Evolutionary conservation across 2,888 invertebrate genomes (phyloP).

Genomic region (Sipha maydis): DNA sequence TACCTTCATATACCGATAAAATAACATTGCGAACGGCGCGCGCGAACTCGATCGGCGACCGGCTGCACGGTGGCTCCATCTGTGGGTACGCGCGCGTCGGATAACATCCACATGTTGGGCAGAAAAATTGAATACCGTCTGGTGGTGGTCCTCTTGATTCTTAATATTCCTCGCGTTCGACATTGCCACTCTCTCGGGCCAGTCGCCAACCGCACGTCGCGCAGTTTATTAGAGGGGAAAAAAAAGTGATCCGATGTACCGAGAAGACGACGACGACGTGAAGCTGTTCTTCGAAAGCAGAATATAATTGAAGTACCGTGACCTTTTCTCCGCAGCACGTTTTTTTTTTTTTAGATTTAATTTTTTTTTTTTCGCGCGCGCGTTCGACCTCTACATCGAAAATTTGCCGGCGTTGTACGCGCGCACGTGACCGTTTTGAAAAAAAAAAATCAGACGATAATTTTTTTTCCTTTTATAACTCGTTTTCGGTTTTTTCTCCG

Average conservation of each 20-base stretch:
- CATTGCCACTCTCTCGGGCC: conserved; percentile 55
- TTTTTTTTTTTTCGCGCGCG: not conserved
- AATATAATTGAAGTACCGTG: not conserved
- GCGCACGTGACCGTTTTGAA: not conserved
- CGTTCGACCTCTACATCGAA: conserved; percentile 10
- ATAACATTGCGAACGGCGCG: not conserved
- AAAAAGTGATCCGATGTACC: conserved; percentile 28
- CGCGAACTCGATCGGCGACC: conserved; percentile 11
- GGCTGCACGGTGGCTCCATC: conserved; percentile 50
- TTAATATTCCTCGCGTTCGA: conserved; percentile 53
- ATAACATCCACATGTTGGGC: conserved; percentile 58
- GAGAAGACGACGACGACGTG: conserved; percentile 34
- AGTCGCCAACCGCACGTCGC: conserved; percentile 61
- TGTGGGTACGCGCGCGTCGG: conserved; percentile 45
- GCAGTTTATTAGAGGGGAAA: conserved; percentile 55
- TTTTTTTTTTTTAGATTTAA: not conserved
- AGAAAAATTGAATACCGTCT: conserved; percentile 58
- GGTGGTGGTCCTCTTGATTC: conserved; percentile 57
- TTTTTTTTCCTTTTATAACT: not conserved
- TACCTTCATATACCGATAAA: not conserved
- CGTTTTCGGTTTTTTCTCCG: not conserved
- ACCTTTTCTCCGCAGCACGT: not conserved
- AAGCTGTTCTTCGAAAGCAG: conserved; percentile 22
- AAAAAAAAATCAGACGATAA: not conserved
- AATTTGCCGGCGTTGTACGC: conserved; percentile 2